Percentiles rank a stretch among this genome's conserved stretches.
phyloP scores from a whole-genome alignment of 1,140 invertebrate species.

The Oryzaephilus surinamensis region DNA sequence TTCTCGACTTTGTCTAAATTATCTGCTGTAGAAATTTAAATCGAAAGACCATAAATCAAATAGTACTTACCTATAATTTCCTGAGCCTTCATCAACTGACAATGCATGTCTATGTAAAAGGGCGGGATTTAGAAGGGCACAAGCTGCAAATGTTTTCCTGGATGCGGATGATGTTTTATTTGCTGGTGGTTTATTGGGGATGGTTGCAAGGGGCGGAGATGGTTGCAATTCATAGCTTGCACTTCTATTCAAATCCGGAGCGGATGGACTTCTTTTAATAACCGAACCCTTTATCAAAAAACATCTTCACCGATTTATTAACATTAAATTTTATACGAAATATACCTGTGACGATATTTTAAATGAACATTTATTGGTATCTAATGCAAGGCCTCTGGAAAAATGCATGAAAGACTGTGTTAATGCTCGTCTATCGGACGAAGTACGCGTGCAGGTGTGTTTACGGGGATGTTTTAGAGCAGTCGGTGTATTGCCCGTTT shows the following conservation, averaged over 20 bases:
- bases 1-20: slow-evolving; percentile 37
- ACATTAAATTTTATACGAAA: slow-evolving; percentile 6
- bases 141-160: slow-evolving; percentile 33
- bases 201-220: slow-evolving; percentile 11
- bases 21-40: background rate
- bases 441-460: too few relatives aligned
- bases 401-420: slow-evolving; percentile 62
- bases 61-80: slow-evolving; percentile 35
- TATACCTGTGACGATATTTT: slow-evolving; percentile 24
- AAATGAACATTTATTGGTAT: slow-evolving; percentile 16
- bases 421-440: slow-evolving; percentile 46
- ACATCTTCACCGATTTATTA: too few relatives aligned
- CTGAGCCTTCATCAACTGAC: slow-evolving; percentile 46
- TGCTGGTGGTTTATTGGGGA: slow-evolving; percentile 13
- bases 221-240: slow-evolving; percentile 12
- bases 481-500: slow-evolving; percentile 36
- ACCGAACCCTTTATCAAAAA: slow-evolving; percentile 25
- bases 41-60: background rate
- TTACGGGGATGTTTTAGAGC: slow-evolving; percentile 13
- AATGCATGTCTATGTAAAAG: slow-evolving; percentile 48
- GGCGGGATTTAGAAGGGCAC: slow-evolving; percentile 45
- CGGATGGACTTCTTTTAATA: slow-evolving; percentile 33
- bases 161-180: slow-evolving; percentile 16
- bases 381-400: slow-evolving; percentile 45
- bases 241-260: slow-evolving; percentile 25